These are phyloP conservation scores for Lophius americanus DNA, from an alignment of 2,797 vertebrate species.

Conservation along the genomic window DNA sequence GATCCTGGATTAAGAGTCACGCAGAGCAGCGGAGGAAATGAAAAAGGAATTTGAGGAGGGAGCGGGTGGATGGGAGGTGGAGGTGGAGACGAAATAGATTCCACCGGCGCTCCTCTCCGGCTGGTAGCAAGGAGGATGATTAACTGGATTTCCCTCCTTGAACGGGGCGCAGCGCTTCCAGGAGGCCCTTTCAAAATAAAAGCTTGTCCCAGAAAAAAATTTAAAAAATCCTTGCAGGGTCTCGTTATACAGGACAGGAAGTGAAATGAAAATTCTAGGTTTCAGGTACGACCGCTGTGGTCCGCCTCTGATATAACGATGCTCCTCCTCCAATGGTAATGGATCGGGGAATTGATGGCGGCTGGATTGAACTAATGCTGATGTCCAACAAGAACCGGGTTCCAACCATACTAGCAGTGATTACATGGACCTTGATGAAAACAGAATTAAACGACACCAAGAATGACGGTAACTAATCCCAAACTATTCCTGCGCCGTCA, in stretches of 20 bases:
- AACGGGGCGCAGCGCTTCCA: constrained; percentile 33
- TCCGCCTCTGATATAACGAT: constrained; percentile 17
- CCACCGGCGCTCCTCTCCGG: constrained; percentile 8
- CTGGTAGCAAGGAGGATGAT: constrained; percentile 19
- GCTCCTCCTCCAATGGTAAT: constrained; percentile 32
- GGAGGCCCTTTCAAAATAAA: constrained; percentile 58
- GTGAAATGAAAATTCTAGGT: not conserved
- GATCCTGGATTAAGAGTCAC: constrained; percentile 32
- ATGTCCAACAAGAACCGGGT: constrained; percentile 17
- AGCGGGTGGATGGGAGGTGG: not conserved
- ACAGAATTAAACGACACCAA: no score
- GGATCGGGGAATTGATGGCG: constrained; percentile 41
- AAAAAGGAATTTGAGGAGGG: not conserved
- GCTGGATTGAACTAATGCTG: constrained; percentile 37
- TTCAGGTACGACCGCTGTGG: not conserved
- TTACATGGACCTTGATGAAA: no score
- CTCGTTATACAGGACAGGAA: no score
- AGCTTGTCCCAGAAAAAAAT: not conserved
- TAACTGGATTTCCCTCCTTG: constrained; percentile 20
- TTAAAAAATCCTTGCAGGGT: no score
- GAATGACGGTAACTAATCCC: no score
- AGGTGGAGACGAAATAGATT: constrained; percentile 21
- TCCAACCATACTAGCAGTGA: no score
- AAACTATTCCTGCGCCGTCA: no score
- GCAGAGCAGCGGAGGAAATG: constrained; percentile 4